These are phyloP conservation scores for Plectropomus leopardus DNA, from an alignment of 2,113 vertebrate genomes.

Conservation along the genomic window DNA sequence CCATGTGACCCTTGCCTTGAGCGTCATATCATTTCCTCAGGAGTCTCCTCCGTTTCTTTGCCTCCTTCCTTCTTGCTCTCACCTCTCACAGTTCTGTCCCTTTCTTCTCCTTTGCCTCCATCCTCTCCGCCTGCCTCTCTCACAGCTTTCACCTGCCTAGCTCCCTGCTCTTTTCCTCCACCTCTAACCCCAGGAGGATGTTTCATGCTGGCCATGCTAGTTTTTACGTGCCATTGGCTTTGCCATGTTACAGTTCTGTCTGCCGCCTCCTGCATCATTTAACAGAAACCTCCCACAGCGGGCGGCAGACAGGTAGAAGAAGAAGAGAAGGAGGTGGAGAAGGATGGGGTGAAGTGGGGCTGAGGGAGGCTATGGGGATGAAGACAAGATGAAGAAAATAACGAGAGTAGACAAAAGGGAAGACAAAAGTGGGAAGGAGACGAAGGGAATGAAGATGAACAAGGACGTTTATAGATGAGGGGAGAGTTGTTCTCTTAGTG, in stretches of 20 bases:
- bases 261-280: constrained; percentile 83
- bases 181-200: constrained; percentile 67
- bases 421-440: constrained; percentile 5
- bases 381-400: constrained; percentile 44
- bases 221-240: constrained; percentile 82
- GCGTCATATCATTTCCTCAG: constrained; percentile 2
- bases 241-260: constrained; percentile 77
- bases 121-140: background rate
- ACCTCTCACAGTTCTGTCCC: background rate
- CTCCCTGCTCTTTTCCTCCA: constrained; percentile 35
- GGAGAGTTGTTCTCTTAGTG: too few species aligned
- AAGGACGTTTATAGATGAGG: background rate
- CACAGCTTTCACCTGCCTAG: constrained; percentile 15
- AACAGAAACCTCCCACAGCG: constrained; percentile 76
- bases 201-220: constrained; percentile 71
- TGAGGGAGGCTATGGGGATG: constrained; percentile 21
- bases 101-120: background rate
- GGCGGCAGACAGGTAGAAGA: constrained; percentile 68
- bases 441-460: background rate
- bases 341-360: constrained; percentile 21
- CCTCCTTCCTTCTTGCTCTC: background rate
- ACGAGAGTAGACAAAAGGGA: constrained; percentile 34
- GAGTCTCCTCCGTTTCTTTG: constrained; percentile 11
- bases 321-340: constrained; percentile 44
- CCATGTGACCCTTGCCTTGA: constrained; percentile 20